phyloP scores from a whole-genome alignment of 2,113 vertebrate species.

The Neolamprologus variostigma region DNA sequence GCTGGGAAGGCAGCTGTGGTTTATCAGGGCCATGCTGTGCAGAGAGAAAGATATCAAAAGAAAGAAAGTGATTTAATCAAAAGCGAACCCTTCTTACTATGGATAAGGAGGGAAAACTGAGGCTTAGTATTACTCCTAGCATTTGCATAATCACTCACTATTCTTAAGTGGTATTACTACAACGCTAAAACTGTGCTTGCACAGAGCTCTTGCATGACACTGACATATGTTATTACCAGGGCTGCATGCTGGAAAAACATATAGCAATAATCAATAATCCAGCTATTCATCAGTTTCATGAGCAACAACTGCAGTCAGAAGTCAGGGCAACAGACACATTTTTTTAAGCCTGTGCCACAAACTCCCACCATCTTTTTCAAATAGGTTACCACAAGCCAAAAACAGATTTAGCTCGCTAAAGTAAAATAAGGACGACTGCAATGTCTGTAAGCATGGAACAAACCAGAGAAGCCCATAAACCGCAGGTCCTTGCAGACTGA shows the following conservation, averaged over 20 bases:
- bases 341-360: background rate
- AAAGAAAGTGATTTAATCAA: background rate
- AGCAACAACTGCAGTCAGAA: background rate
- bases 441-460: background rate
- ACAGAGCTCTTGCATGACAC: background rate
- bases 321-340: background rate
- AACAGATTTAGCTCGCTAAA: background rate
- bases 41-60: background rate
- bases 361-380: background rate
- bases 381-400: background rate
- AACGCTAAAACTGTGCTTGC: background rate
- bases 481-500: background rate
- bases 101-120: background rate
- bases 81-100: background rate
- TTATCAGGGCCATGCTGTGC: conserved; percentile 86
- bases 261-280: background rate
- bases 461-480: background rate
- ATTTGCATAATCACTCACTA: background rate
- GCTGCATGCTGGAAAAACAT: background rate
- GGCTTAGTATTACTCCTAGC: background rate
- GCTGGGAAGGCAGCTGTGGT: conserved; percentile 93
- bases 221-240: background rate
- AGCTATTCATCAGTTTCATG: background rate
- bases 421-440: background rate
- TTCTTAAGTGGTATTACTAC: background rate